A percentile compares a stretch with the other conserved stretches of the same genome.
Evolutionary conservation across 2,797 vertebrate genomes (phyloP).

Genomic region (Tragopan temminckii): DNA sequence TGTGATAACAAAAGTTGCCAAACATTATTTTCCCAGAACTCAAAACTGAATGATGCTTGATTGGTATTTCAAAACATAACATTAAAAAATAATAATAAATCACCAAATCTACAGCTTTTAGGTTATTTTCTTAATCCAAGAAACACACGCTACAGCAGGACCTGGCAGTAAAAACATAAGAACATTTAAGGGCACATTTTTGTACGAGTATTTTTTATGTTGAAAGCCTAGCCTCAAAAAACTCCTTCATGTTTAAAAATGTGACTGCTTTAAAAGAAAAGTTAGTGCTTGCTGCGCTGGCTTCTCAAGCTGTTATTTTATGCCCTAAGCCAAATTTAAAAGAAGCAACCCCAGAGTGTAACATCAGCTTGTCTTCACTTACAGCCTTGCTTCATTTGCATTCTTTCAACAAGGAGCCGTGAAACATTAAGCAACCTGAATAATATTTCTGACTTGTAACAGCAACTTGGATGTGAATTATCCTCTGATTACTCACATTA

Average conservation of each 20-base stretch:
- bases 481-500: background rate
- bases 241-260: constrained; percentile 4
- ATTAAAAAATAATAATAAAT: background rate
- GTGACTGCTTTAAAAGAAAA: constrained; percentile 42
- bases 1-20: background rate
- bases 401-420: constrained; percentile 17
- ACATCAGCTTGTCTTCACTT: constrained; percentile 46
- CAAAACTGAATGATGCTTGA: background rate
- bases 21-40: background rate
- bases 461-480: constrained; percentile 25
- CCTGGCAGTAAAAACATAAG: background rate
- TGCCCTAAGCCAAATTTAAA: constrained; percentile 45
- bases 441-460: constrained; percentile 15
- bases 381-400: constrained; percentile 17
- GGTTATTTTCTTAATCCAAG: background rate
- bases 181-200: background rate
- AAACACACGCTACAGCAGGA: background rate
- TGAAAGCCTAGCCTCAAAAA: background rate
- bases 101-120: background rate
- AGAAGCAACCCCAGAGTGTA: constrained; percentile 34
- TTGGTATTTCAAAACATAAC: background rate
- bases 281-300: background rate
- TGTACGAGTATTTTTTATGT: background rate
- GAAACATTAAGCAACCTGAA: constrained; percentile 41
- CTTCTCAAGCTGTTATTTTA: constrained; percentile 60